Conservation (phyloP, 1,140 invertebrate species). For the Apis laboriosa region DNA sequence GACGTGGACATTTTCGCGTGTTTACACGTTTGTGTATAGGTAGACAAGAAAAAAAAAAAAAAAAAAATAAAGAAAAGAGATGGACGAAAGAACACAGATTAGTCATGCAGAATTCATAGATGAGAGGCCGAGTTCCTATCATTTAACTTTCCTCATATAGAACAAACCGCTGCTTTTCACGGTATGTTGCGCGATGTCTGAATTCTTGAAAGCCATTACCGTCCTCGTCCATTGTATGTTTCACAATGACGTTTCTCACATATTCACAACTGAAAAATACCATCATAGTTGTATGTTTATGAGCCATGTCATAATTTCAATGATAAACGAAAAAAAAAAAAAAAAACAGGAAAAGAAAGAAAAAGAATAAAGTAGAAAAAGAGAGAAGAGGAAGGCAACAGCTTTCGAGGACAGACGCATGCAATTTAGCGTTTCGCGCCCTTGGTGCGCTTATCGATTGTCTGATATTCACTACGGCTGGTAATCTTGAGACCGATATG, state of each 20-base stretch:
- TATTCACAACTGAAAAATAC: neutral
- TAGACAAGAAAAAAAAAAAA: conserved; percentile 16
- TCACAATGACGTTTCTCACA: neutral
- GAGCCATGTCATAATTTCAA: neutral
- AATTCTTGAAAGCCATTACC: conserved; percentile 44
- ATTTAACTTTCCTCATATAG: conserved; percentile 50
- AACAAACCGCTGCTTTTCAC: conserved; percentile 26
- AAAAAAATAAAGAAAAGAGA: neutral
- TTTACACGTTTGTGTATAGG: conserved; percentile 45
- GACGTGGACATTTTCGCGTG: conserved; percentile 47
- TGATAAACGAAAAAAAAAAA: neutral
- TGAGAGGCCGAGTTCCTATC: conserved; percentile 66
- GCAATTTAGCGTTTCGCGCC: conserved; percentile 13
- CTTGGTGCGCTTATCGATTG: conserved; percentile 44
- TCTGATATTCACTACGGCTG: conserved; percentile 37
- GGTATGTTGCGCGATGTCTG: conserved; percentile 15
- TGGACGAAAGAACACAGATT: conserved; percentile 17
- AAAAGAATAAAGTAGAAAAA: neutral
- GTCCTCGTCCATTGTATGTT: conserved; percentile 8
- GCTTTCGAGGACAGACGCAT: conserved; percentile 36
- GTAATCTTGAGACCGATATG: conserved; percentile 30
- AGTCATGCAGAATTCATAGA: conserved; percentile 53
- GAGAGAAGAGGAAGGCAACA: neutral
- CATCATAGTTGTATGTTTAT: neutral
- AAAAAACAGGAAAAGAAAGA: too few relatives aligned